A percentile compares a stretch with the other conserved stretches of the same genome.
phyloP scores from a whole-genome alignment of 2,113 vertebrate genomes.

The Marmota monax region DNA sequence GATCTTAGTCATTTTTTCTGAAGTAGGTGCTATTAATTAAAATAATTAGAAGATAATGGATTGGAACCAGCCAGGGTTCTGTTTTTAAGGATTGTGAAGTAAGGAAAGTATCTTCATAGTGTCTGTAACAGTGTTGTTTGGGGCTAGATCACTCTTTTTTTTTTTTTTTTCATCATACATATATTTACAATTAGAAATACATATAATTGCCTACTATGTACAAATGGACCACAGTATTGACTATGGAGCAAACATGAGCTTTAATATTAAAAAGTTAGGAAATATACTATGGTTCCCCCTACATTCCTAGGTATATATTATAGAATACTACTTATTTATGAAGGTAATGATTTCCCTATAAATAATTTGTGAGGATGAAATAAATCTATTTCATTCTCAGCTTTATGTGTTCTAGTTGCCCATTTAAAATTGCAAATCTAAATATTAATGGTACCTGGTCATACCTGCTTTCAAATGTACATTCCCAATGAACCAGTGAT shows the following conservation, averaged over 20 bases:
- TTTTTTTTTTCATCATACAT: neutral
- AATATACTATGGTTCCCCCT: neutral
- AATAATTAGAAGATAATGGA: neutral
- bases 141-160: neutral
- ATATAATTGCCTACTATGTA: neutral
- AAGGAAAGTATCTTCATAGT: neutral
- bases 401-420: no score
- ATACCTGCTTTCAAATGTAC: neutral
- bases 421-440: no score
- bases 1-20: slow-evolving; percentile 29
- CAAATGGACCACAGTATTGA: neutral
- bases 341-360: neutral
- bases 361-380: slow-evolving; percentile 47
- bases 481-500: neutral
- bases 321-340: neutral
- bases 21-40: neutral
- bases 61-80: neutral
- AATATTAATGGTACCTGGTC: neutral
- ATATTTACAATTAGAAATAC: neutral
- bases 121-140: neutral
- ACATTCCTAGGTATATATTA: neutral
- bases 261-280: slow-evolving; percentile 54
- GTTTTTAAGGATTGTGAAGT: slow-evolving; percentile 25
- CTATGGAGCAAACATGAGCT: neutral
- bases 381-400: slow-evolving; percentile 15